Percentiles rank a stretch among this genome's conserved stretches.
Evolutionary conservation across 2,797 vertebrate species (phyloP).

Genomic region (Myotis daubentonii): DNA sequence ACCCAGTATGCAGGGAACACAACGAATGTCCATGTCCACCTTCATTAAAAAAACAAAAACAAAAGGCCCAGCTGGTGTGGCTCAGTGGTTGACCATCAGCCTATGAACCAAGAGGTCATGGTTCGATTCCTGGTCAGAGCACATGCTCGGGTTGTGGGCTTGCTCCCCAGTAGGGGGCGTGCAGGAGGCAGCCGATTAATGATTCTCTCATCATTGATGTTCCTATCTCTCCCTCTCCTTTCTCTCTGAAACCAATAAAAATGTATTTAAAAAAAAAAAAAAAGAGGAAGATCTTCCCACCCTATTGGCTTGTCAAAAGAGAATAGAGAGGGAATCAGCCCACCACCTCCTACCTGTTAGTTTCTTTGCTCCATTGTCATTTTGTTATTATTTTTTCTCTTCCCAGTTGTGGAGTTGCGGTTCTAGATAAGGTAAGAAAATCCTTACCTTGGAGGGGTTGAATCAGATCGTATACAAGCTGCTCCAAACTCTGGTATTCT

Average conservation of each 20-base stretch:
- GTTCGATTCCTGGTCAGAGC: too few species aligned
- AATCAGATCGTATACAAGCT: not conserved
- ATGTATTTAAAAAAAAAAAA: not conserved
- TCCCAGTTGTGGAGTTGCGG: constrained; percentile 83
- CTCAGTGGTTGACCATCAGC: too few species aligned
- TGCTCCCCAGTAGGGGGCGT: too few species aligned
- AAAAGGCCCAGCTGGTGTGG: too few species aligned
- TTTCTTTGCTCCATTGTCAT: not conserved
- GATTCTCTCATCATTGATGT: too few species aligned
- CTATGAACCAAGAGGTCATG: too few species aligned
- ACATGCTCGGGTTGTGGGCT: too few species aligned
- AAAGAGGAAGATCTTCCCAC: not conserved
- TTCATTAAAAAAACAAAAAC: not conserved
- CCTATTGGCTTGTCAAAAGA: not conserved
- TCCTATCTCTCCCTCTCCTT: too few species aligned
- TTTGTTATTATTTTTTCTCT: constrained; percentile 53
- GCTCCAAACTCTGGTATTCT: not conserved
- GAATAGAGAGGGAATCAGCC: not conserved
- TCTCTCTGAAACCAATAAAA: too few species aligned
- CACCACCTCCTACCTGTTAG: not conserved
- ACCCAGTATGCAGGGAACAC: not conserved
- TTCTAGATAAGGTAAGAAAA: constrained; percentile 86
- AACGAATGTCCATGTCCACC: not conserved
- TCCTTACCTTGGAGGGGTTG: not conserved
- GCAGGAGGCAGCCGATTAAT: too few species aligned